Conservation (phyloP, 2,797 vertebrate genomes). For the Microhierax caerulescens region DNA sequence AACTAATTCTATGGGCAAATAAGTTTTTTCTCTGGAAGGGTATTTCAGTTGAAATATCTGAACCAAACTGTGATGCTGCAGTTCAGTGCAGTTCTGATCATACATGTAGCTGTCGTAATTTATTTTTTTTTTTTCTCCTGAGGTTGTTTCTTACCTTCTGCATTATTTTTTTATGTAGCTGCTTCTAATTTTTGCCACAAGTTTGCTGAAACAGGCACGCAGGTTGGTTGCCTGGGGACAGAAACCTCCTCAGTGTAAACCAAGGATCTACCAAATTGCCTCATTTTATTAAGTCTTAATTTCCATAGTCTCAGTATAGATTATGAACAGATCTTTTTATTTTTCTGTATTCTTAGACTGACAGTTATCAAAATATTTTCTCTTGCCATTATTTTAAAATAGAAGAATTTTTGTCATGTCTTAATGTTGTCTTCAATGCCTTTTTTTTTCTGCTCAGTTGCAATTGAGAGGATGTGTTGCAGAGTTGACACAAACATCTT, state of each 20-base stretch:
- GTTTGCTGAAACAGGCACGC: background rate
- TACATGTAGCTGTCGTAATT: background rate
- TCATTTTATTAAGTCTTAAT: background rate
- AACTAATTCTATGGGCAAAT: background rate
- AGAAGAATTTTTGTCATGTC: background rate
- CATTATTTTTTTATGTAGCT: background rate
- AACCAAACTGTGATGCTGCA: background rate
- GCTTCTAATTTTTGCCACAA: background rate
- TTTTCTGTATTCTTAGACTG: background rate
- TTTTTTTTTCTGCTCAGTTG: background rate
- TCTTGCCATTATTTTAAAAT: background rate
- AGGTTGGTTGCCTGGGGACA: background rate
- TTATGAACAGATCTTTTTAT: background rate
- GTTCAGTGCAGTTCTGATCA: background rate
- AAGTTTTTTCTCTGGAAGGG: background rate
- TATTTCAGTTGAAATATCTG: background rate
- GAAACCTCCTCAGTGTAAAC: background rate
- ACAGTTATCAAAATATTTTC: background rate
- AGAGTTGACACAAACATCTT: background rate
- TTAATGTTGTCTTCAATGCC: background rate
- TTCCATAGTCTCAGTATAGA: background rate
- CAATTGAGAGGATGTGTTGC: background rate
- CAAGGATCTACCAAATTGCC: background rate
- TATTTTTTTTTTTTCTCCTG: background rate
- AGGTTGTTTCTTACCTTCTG: background rate